Evolutionary conservation across 2,113 vertebrate species (phyloP), one percentile per base, ranked within the genome.

Genomic region (Sceloporus tristichus): DNA sequence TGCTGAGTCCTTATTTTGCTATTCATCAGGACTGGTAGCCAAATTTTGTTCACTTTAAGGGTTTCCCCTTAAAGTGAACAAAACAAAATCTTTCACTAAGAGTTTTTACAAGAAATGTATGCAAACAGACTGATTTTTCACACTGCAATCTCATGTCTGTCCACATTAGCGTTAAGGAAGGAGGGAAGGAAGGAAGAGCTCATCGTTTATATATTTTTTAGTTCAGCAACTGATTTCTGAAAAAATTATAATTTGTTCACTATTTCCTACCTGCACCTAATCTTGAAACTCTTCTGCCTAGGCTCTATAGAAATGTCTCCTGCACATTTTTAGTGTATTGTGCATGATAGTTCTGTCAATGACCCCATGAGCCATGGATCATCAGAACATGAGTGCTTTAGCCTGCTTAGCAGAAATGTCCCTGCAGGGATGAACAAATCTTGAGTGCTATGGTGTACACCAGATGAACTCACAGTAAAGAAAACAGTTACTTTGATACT

Each of bases 381-480:
- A 84, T 38, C 59, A 62, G 3, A 91, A 68, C 40, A 93, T 29
- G 74, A 92, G 90, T 89, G 84, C 34, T 90, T 94, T 84, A 75
- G 65, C 59, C 65, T 91, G 76, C 85, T 76, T 91, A 66, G 3
- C 48, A 90, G 86, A 88, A 89, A 93, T 79, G 84, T 7, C 27
- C 10, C 42, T 66, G 9, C 0, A 0, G 2, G 18, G 48, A 56
- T 86, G 68, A 93, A 86, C 11, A 66, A 87, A 87, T 65, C 42
- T 42, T 68, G 0, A 74, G 2, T 62, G 74, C 0, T 4, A 85
- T 62, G 87, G 91, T 86, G 87, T 91, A 88, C 89, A 90, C 6
- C 19, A 14, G 7, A 86, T 0, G 23, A 91, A 59, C 23, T 3
- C 54, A 88, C n/a, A 82, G 1, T 34, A 79, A 70, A 70, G 65